These are phyloP conservation scores for Chanos chanos DNA, from an alignment of 2,797 vertebrate genomes.

Conservation along the genomic window DNA sequence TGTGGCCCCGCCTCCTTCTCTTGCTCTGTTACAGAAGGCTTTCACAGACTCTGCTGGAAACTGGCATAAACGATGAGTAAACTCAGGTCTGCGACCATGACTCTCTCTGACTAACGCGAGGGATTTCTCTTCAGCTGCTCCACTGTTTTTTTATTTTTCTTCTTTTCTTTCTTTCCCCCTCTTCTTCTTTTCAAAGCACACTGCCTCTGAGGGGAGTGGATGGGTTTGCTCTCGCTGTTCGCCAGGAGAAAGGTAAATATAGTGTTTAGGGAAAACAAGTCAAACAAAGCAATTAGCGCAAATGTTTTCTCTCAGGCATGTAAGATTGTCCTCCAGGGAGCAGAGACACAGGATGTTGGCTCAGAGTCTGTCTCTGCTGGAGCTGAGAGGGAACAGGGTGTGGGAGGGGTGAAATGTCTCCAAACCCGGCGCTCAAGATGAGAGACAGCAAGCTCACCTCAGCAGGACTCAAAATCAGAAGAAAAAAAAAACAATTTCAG, in stretches of 20 bases:
- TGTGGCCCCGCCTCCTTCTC: constrained; percentile 53
- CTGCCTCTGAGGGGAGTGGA: neutral
- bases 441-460: constrained; percentile 16
- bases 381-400: neutral
- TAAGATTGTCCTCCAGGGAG: constrained; percentile 14
- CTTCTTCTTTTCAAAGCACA: neutral
- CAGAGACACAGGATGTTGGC: neutral
- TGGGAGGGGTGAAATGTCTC: too few relatives aligned
- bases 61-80: constrained; percentile 51
- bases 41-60: constrained; percentile 49
- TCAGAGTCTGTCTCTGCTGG: neutral
- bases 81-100: constrained; percentile 40
- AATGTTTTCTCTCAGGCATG: neutral
- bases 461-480: constrained; percentile 11
- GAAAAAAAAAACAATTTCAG: too few relatives aligned
- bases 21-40: constrained; percentile 36
- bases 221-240: constrained; percentile 2
- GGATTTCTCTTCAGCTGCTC: neutral
- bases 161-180: neutral
- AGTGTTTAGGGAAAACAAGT: constrained; percentile 35
- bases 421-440: neutral
- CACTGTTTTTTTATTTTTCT: neutral
- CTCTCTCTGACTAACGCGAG: neutral
- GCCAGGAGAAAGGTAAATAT: constrained; percentile 18
- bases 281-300: constrained; percentile 1